These are phyloP conservation scores for Lordiphosa collinella DNA, from an alignment of 1,140 invertebrate genomes.

Conservation along the genomic window DNA sequence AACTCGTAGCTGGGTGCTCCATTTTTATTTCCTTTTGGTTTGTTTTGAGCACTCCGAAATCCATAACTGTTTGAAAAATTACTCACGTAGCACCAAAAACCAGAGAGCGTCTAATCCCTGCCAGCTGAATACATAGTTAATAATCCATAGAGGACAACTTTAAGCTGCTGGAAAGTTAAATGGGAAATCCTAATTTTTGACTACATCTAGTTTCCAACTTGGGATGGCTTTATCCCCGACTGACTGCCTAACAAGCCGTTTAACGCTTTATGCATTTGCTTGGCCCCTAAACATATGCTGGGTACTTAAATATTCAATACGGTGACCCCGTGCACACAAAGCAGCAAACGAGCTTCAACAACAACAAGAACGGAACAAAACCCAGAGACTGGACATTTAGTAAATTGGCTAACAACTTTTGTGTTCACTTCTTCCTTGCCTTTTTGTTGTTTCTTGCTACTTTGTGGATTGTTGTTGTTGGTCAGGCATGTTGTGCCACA, in stretches of 20 bases:
- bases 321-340: conserved; percentile 71
- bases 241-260: conserved; percentile 12
- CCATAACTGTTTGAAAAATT: conserved; percentile 59
- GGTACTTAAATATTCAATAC: conserved; percentile 74
- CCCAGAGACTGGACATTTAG: conserved; percentile 62
- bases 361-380: conserved; percentile 21
- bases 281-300: conserved; percentile 51
- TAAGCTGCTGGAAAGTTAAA: conserved; percentile 33
- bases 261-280: conserved; percentile 10
- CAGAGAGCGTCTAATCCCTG: conserved; percentile 22
- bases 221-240: conserved; percentile 1
- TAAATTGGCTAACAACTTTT: conserved; percentile 75
- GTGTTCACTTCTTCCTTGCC: conserved; percentile 11
- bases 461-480: conserved; percentile 37
- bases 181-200: conserved; percentile 37
- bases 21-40: conserved; percentile 8
- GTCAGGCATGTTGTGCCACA: conserved; percentile 44
- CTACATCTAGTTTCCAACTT: not conserved
- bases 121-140: conserved; percentile 29
- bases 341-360: conserved; percentile 56
- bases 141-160: conserved; percentile 27
- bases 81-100: conserved; percentile 38
- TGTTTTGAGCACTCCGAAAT: conserved; percentile 19
- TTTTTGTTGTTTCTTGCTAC: conserved; percentile 14
- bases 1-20: too few relatives aligned